Evolutionary conservation across 1,140 invertebrate genomes (phyloP), one percentile per base, ranked within the genome.

Genomic region (Carcinoscorpius rotundicauda): DNA sequence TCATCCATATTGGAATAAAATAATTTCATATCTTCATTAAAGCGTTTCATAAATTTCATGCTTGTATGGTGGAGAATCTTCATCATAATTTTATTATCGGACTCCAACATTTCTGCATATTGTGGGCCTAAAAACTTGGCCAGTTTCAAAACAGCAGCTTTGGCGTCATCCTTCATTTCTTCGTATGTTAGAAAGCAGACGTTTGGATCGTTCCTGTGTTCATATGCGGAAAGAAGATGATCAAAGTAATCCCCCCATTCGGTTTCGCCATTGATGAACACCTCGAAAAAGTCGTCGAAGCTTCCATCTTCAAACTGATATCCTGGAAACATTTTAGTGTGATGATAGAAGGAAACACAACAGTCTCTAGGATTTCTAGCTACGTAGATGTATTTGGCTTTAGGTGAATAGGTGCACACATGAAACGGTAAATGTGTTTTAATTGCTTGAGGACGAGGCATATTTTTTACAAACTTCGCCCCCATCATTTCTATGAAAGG

Each of bases 321-420:
- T 11, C 10, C 49, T 10, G 51, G 5, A 10, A 62, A 66, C 3
- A 50, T 49, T 48, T 83, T 80, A 75, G 88, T 87, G 52, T 91
- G 82, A 75, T 91, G 85, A 73, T 86, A 93, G 75, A 86, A 92
- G 0, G 89, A 92, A 0, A 92, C 87, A 3, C 82, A 86, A 3
- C 91, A 86, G 74, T 93, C 90, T 75, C 90, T 89, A 0, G 90
- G 89, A 78, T 92, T 89, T 62, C 91, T 78, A 4, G 86, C 84
- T 0, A 91, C 83, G 72, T 89, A 91, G 5, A 91, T 79, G 49
- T 6, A 88, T 79, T 82, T 49, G 82, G 81, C 49, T 70, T 70
- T 52, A 3, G 55, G n/a, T 51, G 64, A 56, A 49, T 51, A 66
- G n/a, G 66, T 65, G 10, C 51, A 49, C 10, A 64, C 29, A 49